These are phyloP conservation scores for Halichondria panicea DNA, from an alignment of 37 sponge, comb jelly and placozoan genomes.

Conservation along the genomic window DNA sequence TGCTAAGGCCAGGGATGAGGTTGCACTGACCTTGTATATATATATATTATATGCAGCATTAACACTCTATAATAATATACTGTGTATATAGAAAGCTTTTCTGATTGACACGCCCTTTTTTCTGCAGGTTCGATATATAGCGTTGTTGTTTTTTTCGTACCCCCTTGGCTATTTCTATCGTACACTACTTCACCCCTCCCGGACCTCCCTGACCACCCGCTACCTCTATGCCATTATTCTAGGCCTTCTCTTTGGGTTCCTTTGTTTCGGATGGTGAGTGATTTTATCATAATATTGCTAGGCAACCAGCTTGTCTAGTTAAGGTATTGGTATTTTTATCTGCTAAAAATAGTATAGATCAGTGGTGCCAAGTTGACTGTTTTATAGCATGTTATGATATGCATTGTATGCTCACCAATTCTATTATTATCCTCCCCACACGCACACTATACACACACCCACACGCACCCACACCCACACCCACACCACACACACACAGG, in stretches of 20 bases:
- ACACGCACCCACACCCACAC: too few relatives aligned
- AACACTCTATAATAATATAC: not conserved
- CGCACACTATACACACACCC: too few relatives aligned
- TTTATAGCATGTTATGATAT: too few relatives aligned
- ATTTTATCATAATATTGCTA: too few relatives aligned
- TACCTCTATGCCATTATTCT: conserved; percentile 23
- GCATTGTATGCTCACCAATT: too few relatives aligned
- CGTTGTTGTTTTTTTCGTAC: conserved; percentile 27
- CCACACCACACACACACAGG: too few relatives aligned
- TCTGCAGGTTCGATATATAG: conserved; percentile 57
- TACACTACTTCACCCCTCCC: conserved; percentile 44
- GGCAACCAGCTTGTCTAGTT: too few relatives aligned
- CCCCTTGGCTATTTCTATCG: conserved; percentile 43
- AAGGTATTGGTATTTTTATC: too few relatives aligned
- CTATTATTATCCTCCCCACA: too few relatives aligned
- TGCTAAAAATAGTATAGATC: too few relatives aligned
- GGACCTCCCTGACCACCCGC: conserved; percentile 17
- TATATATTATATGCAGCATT: not conserved
- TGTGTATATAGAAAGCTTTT: not conserved
- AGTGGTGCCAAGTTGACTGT: too few relatives aligned
- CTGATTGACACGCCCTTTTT: too few relatives aligned
- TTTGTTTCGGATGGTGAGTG: conserved; percentile 56
- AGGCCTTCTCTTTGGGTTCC: conserved; percentile 45
- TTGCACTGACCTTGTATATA: not conserved
- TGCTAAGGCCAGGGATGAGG: not conserved